phyloP scores from a whole-genome alignment of 2,113 vertebrate genomes.

The Dermatemys mawii region DNA sequence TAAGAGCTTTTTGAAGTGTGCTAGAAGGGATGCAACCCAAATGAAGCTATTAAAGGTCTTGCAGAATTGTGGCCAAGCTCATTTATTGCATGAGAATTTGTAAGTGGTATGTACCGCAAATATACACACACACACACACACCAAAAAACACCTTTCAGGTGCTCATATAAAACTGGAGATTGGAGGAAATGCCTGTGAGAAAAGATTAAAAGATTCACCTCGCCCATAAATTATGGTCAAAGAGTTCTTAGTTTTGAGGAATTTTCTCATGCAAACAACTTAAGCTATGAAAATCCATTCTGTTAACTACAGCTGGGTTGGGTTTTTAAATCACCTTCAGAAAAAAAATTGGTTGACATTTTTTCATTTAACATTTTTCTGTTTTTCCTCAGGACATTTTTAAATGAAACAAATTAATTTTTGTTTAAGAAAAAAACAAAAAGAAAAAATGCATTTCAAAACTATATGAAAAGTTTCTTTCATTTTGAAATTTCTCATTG shows the following conservation, averaged over 20 bases:
- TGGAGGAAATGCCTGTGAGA: constrained; percentile 29
- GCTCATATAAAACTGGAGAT: constrained; percentile 44
- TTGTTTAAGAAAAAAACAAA: not conserved
- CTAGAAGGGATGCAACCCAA: constrained; percentile 51
- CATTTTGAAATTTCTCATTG: not conserved
- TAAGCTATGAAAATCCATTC: constrained; percentile 34
- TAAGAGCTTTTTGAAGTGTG: constrained; percentile 65
- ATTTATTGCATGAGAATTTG: not conserved
- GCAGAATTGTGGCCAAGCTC: constrained; percentile 56
- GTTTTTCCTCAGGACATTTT: not conserved
- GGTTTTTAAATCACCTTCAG: not conserved
- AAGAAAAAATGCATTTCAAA: not conserved
- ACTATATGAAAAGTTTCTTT: not conserved
- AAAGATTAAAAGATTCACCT: not conserved
- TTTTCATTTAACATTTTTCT: not conserved
- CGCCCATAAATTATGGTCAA: not conserved
- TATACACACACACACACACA: not conserved
- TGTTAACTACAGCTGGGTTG: not conserved
- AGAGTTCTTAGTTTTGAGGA: constrained; percentile 39
- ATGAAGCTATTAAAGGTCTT: constrained; percentile 63
- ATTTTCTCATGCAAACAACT: constrained; percentile 62
- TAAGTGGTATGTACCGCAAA: not conserved
- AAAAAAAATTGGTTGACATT: not conserved
- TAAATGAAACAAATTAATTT: not conserved
- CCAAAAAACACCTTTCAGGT: constrained; percentile 20